phyloP scores from a whole-genome alignment of 2,113 vertebrate species.

The Phalacrocorax aristotelis region DNA sequence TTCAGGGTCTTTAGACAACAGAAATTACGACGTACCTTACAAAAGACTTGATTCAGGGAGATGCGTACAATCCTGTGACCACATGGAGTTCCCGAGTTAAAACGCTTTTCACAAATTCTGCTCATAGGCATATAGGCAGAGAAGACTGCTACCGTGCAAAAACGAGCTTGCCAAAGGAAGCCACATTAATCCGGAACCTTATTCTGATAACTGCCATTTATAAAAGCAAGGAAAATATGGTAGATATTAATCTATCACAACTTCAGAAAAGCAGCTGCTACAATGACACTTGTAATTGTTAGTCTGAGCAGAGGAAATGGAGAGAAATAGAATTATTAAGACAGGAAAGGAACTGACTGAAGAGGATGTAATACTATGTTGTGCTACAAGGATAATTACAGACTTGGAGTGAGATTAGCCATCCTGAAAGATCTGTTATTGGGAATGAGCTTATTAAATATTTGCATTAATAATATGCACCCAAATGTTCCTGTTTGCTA shows the following conservation, averaged over 20 bases:
- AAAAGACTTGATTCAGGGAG: background rate
- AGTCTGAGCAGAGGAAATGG: slow-evolving; percentile 20
- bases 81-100: background rate
- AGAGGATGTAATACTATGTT: slow-evolving; percentile 29
- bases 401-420: slow-evolving; percentile 29
- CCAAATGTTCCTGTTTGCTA: slow-evolving; percentile 17
- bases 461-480: slow-evolving; percentile 28
- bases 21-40: background rate
- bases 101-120: background rate
- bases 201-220: background rate
- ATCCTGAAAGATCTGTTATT: slow-evolving; percentile 14
- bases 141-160: background rate
- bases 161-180: background rate
- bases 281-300: slow-evolving; percentile 36
- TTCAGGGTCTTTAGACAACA: background rate
- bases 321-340: slow-evolving; percentile 47
- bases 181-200: background rate
- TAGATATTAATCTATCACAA: slow-evolving; percentile 32
- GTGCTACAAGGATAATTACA: slow-evolving; percentile 38
- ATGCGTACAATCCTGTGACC: background rate
- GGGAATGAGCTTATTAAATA: slow-evolving; percentile 32
- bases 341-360: slow-evolving; percentile 36
- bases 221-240: background rate
- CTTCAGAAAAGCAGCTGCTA: slow-evolving; percentile 43
- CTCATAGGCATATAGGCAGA: background rate